A percentile compares a stretch with the other conserved stretches of the same genome.
These are phyloP conservation scores for Drosophila mulleri DNA, from an alignment of 2,888 invertebrate genomes.

Conservation along the genomic window DNA sequence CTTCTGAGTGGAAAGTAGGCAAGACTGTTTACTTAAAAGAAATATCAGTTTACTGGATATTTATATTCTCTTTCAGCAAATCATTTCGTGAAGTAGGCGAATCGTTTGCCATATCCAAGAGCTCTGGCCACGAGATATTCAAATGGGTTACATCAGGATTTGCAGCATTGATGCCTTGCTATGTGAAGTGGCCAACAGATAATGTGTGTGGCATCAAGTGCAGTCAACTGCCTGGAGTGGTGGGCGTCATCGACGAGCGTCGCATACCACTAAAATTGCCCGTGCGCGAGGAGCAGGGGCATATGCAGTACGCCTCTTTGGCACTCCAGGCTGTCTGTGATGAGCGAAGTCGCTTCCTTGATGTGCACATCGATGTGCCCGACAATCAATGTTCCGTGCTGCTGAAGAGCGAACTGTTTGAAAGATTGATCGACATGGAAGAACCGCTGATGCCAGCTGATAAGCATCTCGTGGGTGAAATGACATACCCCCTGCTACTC, in stretches of 20 bases:
- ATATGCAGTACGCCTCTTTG: slow-evolving; percentile 18
- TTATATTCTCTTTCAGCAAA: slow-evolving; percentile 19
- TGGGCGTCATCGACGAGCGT: slow-evolving; percentile 54
- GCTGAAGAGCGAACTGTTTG: slow-evolving; percentile 53
- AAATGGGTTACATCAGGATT: slow-evolving; percentile 50
- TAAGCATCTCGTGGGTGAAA: slow-evolving; percentile 53
- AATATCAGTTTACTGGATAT: background rate
- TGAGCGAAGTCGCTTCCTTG: slow-evolving; percentile 45
- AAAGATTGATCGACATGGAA: slow-evolving; percentile 36
- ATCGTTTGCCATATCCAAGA: slow-evolving; percentile 54
- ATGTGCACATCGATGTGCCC: slow-evolving; percentile 50
- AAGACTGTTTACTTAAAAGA: background rate
- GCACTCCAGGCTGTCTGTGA: slow-evolving; percentile 53
- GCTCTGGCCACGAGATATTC: slow-evolving; percentile 56
- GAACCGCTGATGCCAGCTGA: slow-evolving; percentile 43
- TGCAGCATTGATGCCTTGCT: slow-evolving; percentile 38
- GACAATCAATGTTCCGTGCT: slow-evolving; percentile 44
- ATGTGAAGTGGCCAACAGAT: slow-evolving; percentile 44
- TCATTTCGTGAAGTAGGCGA: slow-evolving; percentile 58
- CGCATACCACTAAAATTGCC: slow-evolving; percentile 36
- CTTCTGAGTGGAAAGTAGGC: slow-evolving; percentile 52
- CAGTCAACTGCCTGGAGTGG: slow-evolving; percentile 40
- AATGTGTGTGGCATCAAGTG: slow-evolving; percentile 3
- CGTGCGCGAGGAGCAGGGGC: slow-evolving; percentile 26
- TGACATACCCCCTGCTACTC: slow-evolving; percentile 48